A percentile compares a stretch with the other conserved stretches of the same genome.
phyloP scores from a whole-genome alignment of 1,140 invertebrate genomes.

The Bombus vancouverensis region DNA sequence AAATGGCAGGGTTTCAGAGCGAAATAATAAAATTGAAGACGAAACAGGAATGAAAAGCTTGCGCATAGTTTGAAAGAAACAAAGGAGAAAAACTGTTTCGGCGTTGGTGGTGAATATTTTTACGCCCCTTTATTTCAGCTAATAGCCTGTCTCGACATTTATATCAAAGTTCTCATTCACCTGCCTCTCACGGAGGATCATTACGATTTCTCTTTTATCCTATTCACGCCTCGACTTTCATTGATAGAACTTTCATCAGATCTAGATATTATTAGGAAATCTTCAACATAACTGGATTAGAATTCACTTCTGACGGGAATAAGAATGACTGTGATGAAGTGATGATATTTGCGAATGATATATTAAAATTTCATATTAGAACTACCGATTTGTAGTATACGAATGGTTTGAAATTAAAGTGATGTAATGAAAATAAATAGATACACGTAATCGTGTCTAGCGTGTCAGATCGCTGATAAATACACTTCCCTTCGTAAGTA shows the following conservation, averaged over 20 bases:
- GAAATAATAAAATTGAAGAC: not conserved
- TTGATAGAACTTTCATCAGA: not conserved
- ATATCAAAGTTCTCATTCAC: not conserved
- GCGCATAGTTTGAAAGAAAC: too few relatives aligned
- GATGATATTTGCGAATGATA: not conserved
- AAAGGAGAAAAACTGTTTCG: not conserved
- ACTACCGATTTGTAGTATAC: too few relatives aligned
- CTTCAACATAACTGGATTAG: not conserved
- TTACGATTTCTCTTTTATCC: not conserved
- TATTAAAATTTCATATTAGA: too few relatives aligned
- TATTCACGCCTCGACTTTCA: not conserved
- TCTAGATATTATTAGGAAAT: not conserved
- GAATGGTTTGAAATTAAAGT: too few relatives aligned
- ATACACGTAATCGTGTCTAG: too few relatives aligned
- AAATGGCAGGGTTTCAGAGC: too few relatives aligned
- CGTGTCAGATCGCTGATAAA: too few relatives aligned
- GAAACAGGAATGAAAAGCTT: not conserved
- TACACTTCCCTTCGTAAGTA: too few relatives aligned
- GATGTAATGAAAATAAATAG: too few relatives aligned
- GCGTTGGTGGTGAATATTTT: not conserved
- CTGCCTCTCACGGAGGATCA: not conserved
- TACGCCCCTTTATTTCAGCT: not conserved
- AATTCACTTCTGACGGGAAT: not conserved
- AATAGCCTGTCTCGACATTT: not conserved
- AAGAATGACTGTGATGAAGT: not conserved